A percentile compares a stretch with the other conserved stretches of the same genome.
These are phyloP conservation scores for Rotaria macrura DNA, from an alignment of 2,888 invertebrate genomes.

Conservation along the genomic window DNA sequence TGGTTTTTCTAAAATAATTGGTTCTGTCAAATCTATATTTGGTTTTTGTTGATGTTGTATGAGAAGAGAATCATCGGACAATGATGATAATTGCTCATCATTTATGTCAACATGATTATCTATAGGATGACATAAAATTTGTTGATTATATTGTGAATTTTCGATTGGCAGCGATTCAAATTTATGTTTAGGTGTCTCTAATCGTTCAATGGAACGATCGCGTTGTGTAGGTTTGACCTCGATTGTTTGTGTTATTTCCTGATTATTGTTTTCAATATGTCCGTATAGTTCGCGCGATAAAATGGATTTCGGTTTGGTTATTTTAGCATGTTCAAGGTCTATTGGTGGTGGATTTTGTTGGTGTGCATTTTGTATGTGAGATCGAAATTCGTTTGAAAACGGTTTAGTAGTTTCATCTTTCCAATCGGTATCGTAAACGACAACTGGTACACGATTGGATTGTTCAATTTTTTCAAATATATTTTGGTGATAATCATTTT, in stretches of 20 bases:
- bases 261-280: background rate
- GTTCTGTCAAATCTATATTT: background rate
- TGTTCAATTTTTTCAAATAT: background rate
- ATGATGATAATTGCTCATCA: background rate
- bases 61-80: background rate
- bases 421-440: slow-evolving; percentile 1
- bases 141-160: background rate
- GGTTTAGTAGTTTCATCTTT: background rate
- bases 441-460: background rate
- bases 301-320: background rate
- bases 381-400: too few species aligned
- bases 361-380: background rate
- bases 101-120: background rate
- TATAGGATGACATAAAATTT: background rate
- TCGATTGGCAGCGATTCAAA: background rate
- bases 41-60: background rate
- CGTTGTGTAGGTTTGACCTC: background rate
- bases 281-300: background rate
- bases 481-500: background rate
- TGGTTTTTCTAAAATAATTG: background rate
- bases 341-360: background rate
- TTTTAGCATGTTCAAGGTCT: background rate
- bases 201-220: background rate
- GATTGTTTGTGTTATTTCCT: background rate
- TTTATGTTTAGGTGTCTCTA: background rate